A percentile compares a stretch with the other conserved stretches of the same genome.
Conservation (phyloP, 1,140 invertebrate species). For the Philaenus spumarius region DNA sequence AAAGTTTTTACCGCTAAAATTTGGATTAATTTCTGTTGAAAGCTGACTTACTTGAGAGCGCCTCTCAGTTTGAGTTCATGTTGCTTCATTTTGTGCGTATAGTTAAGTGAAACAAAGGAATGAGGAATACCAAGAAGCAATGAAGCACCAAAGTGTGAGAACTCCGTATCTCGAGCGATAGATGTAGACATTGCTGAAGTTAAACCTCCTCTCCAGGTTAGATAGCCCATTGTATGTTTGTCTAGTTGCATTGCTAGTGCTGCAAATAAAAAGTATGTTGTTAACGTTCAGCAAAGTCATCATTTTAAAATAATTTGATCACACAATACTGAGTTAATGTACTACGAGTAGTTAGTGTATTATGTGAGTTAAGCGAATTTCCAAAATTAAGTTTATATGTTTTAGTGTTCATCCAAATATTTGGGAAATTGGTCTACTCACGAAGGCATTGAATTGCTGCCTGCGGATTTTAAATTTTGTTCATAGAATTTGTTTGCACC, state of each 20-base stretch:
- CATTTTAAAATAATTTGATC: slow-evolving; percentile 6
- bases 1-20: too few relatives aligned
- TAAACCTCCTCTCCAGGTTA: slow-evolving; percentile 70
- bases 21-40: too few relatives aligned
- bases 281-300: slow-evolving; percentile 15
- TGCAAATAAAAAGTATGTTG: too few relatives aligned
- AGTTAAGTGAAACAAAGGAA: slow-evolving; percentile 66
- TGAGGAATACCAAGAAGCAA: slow-evolving; percentile 76
- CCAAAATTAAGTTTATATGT: too few relatives aligned
- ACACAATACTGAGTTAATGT: slow-evolving; percentile 7
- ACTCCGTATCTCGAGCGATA: slow-evolving; percentile 65
- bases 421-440: too few relatives aligned
- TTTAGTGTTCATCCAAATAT: too few relatives aligned
- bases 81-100: slow-evolving; percentile 68
- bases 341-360: background rate
- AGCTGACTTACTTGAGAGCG: slow-evolving; percentile 62
- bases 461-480: too few relatives aligned
- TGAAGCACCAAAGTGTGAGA: slow-evolving; percentile 53
- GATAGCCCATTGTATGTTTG: slow-evolving; percentile 75
- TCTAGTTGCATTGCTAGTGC: slow-evolving; percentile 79
- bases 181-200: slow-evolving; percentile 71
- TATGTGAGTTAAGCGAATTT: too few relatives aligned
- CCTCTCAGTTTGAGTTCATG: slow-evolving; percentile 68
- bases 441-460: too few relatives aligned
- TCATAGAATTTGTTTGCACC: too few relatives aligned